Conservation (phyloP, 2,113 vertebrate species). For the Baryphthengus martii region DNA sequence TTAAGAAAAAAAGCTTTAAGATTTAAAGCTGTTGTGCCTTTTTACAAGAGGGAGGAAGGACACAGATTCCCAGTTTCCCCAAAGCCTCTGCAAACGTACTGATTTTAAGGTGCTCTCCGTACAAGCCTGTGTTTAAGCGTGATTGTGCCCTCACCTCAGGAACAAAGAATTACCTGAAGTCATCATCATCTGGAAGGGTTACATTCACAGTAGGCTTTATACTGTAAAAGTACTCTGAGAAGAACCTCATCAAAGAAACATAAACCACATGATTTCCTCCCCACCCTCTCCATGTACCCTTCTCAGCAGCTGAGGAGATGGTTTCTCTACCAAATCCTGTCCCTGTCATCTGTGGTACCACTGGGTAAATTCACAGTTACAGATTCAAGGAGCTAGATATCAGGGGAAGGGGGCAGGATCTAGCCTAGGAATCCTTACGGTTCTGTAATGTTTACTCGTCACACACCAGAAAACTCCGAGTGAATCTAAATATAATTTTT, state of each 20-base stretch:
- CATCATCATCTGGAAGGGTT: background rate
- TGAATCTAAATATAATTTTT: background rate
- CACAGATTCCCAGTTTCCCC: background rate
- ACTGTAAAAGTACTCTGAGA: background rate
- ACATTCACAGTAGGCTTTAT: background rate
- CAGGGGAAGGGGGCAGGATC: background rate
- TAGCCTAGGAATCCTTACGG: background rate
- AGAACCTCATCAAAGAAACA: background rate
- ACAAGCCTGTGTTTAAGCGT: background rate
- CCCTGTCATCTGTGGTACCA: rapidly evolving
- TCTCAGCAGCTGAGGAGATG: background rate
- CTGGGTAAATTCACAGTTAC: background rate
- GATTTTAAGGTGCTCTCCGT: background rate
- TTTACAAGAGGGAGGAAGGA: background rate
- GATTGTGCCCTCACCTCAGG: background rate
- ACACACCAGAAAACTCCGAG: background rate
- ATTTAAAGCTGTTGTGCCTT: background rate
- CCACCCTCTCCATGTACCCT: background rate
- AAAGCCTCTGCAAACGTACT: background rate
- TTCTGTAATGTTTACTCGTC: background rate
- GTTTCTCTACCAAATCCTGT: background rate
- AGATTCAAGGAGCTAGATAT: background rate
- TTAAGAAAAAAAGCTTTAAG: background rate
- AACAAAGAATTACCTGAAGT: background rate
- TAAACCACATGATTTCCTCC: background rate